A percentile compares a stretch with the other conserved stretches of the same genome.
phyloP scores from a whole-genome alignment of 2,113 vertebrate genomes.

The Globicephala melas region DNA sequence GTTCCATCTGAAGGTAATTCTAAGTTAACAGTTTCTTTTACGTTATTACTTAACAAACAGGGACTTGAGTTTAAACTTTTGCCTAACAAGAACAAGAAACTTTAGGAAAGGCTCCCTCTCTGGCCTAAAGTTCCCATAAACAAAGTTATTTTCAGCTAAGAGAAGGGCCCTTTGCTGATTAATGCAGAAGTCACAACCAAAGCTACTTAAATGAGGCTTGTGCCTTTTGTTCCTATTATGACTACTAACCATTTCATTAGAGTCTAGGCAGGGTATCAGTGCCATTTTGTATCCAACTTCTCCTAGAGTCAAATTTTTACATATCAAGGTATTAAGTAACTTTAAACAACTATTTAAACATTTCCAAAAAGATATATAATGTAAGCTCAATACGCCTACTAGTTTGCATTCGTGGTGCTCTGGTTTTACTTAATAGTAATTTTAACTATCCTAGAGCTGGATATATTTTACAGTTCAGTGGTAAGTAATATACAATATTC shows the following conservation, averaged over 20 bases:
- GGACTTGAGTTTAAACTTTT: not conserved
- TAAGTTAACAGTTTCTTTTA: not conserved
- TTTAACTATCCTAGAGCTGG: not conserved
- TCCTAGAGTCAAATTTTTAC: not conserved
- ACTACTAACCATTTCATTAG: not conserved
- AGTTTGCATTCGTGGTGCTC: not conserved
- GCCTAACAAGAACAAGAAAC: not conserved
- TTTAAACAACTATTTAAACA: not conserved
- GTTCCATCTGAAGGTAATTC: not conserved
- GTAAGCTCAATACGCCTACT: not conserved
- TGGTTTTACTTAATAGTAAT: not conserved
- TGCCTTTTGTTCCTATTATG: not conserved
- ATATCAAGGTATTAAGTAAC: not conserved
- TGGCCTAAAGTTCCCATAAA: not conserved
- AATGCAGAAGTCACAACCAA: not conserved
- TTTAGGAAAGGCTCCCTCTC: not conserved
- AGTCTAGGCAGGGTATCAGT: not conserved
- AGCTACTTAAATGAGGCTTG: not conserved
- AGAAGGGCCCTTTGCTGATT: not conserved
- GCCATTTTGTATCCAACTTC: not conserved
- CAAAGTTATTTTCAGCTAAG: not conserved
- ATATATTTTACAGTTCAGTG: not conserved
- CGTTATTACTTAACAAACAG: not conserved
- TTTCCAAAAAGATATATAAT: not conserved
- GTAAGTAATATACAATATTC: not conserved